Evolutionary conservation across 1,140 invertebrate genomes (phyloP).

Genomic region (Sarcophaga bullata): DNA sequence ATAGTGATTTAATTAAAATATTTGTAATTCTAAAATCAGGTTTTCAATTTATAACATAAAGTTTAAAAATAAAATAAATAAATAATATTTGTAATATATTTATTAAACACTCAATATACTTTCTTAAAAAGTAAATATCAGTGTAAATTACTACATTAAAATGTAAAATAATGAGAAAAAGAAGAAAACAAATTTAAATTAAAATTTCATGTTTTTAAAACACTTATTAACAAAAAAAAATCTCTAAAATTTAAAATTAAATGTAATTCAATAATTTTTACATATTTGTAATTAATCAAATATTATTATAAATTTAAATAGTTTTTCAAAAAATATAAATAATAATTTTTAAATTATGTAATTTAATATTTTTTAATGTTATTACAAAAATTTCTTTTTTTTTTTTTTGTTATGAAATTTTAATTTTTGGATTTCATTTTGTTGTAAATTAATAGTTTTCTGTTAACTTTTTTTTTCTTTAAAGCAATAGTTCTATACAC

Average conservation of each 20-base stretch:
- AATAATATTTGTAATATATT: constrained; percentile 22
- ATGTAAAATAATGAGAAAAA: background rate
- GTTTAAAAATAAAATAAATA: background rate
- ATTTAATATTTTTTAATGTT: background rate
- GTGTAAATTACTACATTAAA: constrained; percentile 30
- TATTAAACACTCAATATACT: constrained; percentile 14
- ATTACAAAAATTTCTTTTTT: background rate
- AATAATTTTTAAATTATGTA: too few species aligned
- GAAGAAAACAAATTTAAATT: background rate
- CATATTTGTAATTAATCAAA: constrained; percentile 31
- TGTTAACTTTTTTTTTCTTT: background rate
- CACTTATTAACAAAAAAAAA: background rate
- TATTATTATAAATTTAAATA: background rate
- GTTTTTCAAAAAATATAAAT: too few species aligned
- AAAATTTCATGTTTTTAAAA: constrained; percentile 16
- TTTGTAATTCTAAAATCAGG: constrained; percentile 41
- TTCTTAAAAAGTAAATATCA: constrained; percentile 7
- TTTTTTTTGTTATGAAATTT: constrained; percentile 12
- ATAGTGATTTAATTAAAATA: constrained; percentile 11
- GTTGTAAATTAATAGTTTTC: constrained; percentile 16
- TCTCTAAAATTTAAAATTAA: background rate
- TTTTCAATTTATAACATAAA: constrained; percentile 30
- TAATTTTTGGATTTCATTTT: constrained; percentile 18
- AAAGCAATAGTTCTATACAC: constrained; percentile 19
- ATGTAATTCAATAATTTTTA: constrained; percentile 1